Evolutionary conservation across 2,888 invertebrate species (phyloP).

Genomic region (Amblyteles armatorius): DNA sequence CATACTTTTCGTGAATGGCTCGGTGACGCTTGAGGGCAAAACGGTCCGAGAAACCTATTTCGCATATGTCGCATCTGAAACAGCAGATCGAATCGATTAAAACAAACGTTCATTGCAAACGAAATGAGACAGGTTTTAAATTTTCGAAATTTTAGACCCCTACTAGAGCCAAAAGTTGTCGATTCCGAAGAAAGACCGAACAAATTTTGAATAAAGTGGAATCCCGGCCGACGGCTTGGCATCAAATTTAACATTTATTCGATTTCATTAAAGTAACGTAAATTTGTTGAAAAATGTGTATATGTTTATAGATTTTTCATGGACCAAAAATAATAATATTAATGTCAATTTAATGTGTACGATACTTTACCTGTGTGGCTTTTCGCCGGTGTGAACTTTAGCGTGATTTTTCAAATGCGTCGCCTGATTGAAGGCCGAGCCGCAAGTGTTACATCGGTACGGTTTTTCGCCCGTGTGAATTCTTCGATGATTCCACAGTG

Average conservation of each 20-base stretch:
- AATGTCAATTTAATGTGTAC: background rate
- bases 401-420: slow-evolving; percentile 96
- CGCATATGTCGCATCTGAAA: slow-evolving; percentile 92
- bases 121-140: background rate
- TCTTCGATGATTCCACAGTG: slow-evolving; percentile 94
- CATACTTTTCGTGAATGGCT: slow-evolving; percentile 95
- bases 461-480: slow-evolving; percentile 96
- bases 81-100: slow-evolving; percentile 7
- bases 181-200: no score
- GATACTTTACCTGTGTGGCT: slow-evolving; percentile 86
- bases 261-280: slow-evolving; percentile 35
- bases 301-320: background rate
- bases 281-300: background rate
- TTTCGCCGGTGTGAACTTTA: slow-evolving; percentile 89
- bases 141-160: no score
- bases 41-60: slow-evolving; percentile 94
- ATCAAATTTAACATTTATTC: no score
- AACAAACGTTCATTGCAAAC: background rate
- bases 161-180: no score
- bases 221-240: no score
- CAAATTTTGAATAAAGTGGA: no score
- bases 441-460: slow-evolving; percentile 86
- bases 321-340: background rate
- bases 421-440: slow-evolving; percentile 96
- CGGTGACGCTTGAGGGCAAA: slow-evolving; percentile 94